Percentiles rank a stretch among this genome's conserved stretches.
These are phyloP conservation scores for Acleris sparsana DNA, from an alignment of 2,888 invertebrate species.

Conservation along the genomic window DNA sequence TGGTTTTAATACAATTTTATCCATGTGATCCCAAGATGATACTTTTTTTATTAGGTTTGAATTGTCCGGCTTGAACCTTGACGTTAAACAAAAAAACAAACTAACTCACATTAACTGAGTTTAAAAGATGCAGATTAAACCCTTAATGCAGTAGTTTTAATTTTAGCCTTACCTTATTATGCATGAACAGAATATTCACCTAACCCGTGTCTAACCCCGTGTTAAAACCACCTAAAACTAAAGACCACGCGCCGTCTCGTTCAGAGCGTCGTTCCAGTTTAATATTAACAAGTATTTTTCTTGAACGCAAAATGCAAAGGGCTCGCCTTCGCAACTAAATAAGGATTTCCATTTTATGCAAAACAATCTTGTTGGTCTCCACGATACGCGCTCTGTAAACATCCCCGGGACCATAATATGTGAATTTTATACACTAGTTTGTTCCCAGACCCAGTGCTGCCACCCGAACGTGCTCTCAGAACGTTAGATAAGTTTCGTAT, in stretches of 20 bases:
- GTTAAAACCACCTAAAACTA: neutral
- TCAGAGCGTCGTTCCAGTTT: slow-evolving; percentile 5
- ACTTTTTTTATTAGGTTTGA: too few species aligned
- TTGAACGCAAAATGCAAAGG: slow-evolving; percentile 22
- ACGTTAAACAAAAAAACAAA: too few species aligned
- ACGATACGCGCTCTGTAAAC: slow-evolving; percentile 26
- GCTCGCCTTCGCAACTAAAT: slow-evolving; percentile 22
- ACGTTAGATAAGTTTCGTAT: slow-evolving; percentile 33
- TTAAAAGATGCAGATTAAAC: too few species aligned
- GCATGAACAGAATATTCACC: neutral
- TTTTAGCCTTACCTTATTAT: neutral
- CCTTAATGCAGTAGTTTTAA: too few species aligned
- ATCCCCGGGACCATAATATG: slow-evolving; percentile 21
- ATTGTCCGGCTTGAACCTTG: too few species aligned
- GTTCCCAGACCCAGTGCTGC: slow-evolving; percentile 13
- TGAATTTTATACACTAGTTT: slow-evolving; percentile 30
- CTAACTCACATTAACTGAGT: too few species aligned
- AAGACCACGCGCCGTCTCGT: neutral
- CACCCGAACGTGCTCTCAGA: slow-evolving; percentile 23
- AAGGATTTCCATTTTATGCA: slow-evolving; percentile 36
- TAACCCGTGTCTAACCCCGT: neutral
- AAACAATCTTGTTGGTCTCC: slow-evolving; percentile 16
- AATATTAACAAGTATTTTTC: slow-evolving; percentile 27
- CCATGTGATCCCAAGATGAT: too few species aligned
- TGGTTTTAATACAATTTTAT: too few species aligned